These are phyloP conservation scores for Panagrolaimus sp. DNA, from an alignment of 1,140 invertebrate species.

Conservation along the genomic window DNA sequence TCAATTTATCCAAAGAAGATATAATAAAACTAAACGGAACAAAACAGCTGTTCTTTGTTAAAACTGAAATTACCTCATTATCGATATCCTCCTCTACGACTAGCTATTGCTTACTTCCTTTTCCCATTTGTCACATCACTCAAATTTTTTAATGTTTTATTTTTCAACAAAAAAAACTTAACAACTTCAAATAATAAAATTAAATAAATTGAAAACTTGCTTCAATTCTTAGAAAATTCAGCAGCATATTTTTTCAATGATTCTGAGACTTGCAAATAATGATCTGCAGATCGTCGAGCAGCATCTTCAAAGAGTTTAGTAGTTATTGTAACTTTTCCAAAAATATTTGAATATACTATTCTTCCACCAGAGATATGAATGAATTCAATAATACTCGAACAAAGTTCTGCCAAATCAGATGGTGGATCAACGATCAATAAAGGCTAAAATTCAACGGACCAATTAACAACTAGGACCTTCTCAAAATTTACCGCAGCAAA, in stretches of 20 bases:
- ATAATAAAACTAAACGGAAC: too few relatives aligned
- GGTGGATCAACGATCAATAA: not conserved
- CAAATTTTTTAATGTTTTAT: too few relatives aligned
- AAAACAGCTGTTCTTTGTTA: too few relatives aligned
- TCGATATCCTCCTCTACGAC: too few relatives aligned
- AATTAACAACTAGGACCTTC: not conserved
- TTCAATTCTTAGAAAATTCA: not conserved
- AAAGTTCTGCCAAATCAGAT: not conserved
- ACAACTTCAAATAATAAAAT: conserved; percentile 6
- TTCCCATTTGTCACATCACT: too few relatives aligned
- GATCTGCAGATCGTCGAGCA: not conserved
- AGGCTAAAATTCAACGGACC: not conserved
- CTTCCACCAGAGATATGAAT: not conserved
- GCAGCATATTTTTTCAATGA: not conserved
- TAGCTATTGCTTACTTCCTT: too few relatives aligned
- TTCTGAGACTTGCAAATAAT: not conserved
- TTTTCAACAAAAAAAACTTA: conserved; percentile 11
- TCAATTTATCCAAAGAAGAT: too few relatives aligned
- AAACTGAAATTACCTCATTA: too few relatives aligned
- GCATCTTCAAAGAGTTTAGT: not conserved
- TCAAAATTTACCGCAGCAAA: not conserved
- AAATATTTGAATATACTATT: not conserved
- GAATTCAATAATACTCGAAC: not conserved
- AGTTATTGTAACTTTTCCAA: not conserved
- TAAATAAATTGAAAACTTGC: not conserved